phyloP scores from a whole-genome alignment of 1,140 invertebrate species.

The Argopecten irradians region DNA sequence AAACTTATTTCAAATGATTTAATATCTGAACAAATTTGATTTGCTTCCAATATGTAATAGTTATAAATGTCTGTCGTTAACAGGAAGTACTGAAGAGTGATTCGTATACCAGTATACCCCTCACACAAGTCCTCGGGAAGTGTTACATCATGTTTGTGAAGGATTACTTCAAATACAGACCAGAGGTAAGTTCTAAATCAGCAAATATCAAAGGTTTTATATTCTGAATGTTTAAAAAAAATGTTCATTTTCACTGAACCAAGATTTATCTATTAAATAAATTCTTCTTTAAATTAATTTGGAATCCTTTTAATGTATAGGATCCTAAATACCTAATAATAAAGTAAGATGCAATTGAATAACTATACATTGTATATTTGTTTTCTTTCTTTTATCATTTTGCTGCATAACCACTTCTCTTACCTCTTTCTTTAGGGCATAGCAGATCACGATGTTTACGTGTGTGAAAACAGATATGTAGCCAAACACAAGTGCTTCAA shows the following conservation, averaged over 20 bases:
- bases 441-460: conserved; percentile 95
- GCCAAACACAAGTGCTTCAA: conserved; percentile 91
- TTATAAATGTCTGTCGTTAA: conserved; percentile 70
- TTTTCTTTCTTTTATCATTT: too few relatives aligned
- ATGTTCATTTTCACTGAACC: too few relatives aligned
- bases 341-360: too few relatives aligned
- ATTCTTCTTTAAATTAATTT: too few relatives aligned
- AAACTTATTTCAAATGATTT: too few relatives aligned
- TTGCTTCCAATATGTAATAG: too few relatives aligned
- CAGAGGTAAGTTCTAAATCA: conserved; percentile 81
- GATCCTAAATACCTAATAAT: not conserved
- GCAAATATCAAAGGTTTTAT: too few relatives aligned
- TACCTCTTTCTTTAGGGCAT: conserved; percentile 81
- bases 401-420: not conserved
- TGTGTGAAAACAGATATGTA: conserved; percentile 97
- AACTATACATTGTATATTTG: too few relatives aligned
- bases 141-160: conserved; percentile 97
- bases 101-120: conserved; percentile 87
- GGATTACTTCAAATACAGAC: conserved; percentile 94
- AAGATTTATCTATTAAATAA: too few relatives aligned
- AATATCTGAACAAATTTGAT: too few relatives aligned
- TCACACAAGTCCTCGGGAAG: conserved; percentile 92
- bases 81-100: conserved; percentile 97
- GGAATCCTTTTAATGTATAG: not conserved
- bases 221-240: too few relatives aligned